phyloP scores from a whole-genome alignment of 2,113 vertebrate genomes.

The Scortum barcoo region DNA sequence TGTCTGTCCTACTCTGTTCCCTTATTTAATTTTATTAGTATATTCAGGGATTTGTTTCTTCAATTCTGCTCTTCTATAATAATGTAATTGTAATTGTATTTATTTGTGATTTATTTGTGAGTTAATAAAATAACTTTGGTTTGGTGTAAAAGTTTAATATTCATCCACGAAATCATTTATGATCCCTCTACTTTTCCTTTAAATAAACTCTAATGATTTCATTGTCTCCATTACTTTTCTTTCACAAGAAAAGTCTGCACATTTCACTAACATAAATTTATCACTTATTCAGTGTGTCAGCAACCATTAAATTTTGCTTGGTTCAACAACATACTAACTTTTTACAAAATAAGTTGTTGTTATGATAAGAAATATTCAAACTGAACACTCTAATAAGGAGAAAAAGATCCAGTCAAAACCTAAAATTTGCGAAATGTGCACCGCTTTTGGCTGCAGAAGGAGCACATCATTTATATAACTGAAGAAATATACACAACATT shows the following conservation, averaged over 20 bases:
- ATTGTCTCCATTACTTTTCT: neutral
- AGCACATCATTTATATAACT: constrained; percentile 5
- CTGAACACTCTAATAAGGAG: neutral
- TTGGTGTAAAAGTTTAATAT: neutral
- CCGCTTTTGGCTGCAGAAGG: neutral
- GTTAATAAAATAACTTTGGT: neutral
- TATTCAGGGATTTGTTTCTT: no score
- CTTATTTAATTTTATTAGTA: no score
- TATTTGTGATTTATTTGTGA: no score
- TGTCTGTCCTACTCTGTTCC: neutral
- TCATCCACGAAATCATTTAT: no score
- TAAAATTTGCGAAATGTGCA: neutral
- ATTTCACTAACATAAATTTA: neutral
- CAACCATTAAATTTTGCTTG: neutral
- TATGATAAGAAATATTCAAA: neutral
- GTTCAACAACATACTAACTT: no score
- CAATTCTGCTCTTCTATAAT: no score
- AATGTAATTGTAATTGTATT: constrained; percentile 1
- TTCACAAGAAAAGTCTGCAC: no score
- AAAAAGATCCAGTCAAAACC: neutral
- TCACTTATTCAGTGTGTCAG: neutral
- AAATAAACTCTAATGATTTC: neutral
- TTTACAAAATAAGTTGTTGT: neutral
- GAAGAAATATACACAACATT: constrained; percentile 34
- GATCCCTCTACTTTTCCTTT: no score